Evolutionary conservation across 2,888 invertebrate genomes (phyloP).

Genomic region (Sphecodes monilicornis): DNA sequence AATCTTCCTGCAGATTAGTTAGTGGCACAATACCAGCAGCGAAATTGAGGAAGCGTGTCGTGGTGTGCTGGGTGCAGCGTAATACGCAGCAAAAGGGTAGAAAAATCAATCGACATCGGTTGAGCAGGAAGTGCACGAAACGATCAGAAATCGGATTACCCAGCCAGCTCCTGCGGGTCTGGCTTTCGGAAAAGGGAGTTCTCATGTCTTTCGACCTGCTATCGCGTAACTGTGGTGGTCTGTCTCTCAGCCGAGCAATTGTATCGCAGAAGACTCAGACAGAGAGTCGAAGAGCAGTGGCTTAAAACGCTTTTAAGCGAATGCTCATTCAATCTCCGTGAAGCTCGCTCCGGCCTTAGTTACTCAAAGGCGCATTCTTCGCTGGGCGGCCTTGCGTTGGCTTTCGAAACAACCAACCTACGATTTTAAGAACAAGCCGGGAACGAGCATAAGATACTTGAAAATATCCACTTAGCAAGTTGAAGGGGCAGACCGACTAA

Average conservation of each 20-base stretch:
- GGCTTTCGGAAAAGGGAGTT: not conserved
- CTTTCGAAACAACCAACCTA: not conserved
- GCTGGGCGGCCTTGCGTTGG: not conserved
- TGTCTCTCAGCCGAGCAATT: not conserved
- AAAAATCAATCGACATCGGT: constrained; percentile 2
- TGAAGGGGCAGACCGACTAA: too few relatives aligned
- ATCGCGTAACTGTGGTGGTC: not conserved
- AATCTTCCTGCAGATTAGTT: not conserved
- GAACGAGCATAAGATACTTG: not conserved
- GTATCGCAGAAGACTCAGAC: not conserved
- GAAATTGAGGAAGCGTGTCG: not conserved
- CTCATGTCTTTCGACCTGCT: not conserved
- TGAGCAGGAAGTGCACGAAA: not conserved
- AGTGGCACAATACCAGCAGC: not conserved
- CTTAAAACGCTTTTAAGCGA: constrained; percentile 24
- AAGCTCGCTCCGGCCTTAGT: not conserved
- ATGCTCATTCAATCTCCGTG: constrained; percentile 20
- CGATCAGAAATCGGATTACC: constrained; percentile 9
- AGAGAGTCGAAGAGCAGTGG: constrained; percentile 5
- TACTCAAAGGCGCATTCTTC: not conserved
- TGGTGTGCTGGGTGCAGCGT: not conserved
- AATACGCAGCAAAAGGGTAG: not conserved
- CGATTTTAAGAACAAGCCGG: not conserved
- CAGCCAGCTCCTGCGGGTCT: not conserved
- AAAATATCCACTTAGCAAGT: not conserved